Evolutionary conservation across 2,888 invertebrate species (phyloP), one percentile per base, ranked within the genome.

Genomic region (Metalampra italica): DNA sequence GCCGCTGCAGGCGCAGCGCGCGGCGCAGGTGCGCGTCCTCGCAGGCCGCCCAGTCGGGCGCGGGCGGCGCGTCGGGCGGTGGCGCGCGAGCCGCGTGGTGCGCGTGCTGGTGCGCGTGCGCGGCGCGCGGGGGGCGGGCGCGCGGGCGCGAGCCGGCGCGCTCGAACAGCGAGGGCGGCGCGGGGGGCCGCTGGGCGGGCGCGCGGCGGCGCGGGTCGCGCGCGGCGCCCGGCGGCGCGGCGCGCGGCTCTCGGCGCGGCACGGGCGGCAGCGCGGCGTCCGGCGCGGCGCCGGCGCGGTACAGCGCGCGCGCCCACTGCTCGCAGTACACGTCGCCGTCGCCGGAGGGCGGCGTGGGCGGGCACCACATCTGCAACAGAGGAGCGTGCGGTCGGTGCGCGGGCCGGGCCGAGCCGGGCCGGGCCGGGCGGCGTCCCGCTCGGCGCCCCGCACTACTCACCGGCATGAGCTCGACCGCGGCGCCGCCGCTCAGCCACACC

Each of bases 341-440:
- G 77, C 96, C 96, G 76, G 95, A 94, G 9, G 98, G 98, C 51
- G 98, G 98, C 14, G 98, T 98, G 50, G 98, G 98, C 47, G 98
- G 98, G 62, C 96, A 94, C 98, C 98, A 99, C 91, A 97, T 93
- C 98, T 98, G 82, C 62, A 68, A 59, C 46, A 45, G 15, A 54
- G 53, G 47, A 43, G 53, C 29, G n/a, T 15, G 29, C 36, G 41
- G 11, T 47, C 12, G n/a, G 13, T 29, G 13, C 9, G 13, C 22
- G 47, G 11, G 44, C 11, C 40, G 32, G 37, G 43, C 37, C 29
- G 38, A 48, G 8, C 15, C 7, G 4, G 38, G 4, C 12, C 2
- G 42, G 8, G 7, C 7, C 5, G 30, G 30, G 7, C 8, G 7
- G 8, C 32, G 32, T 11, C 9, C 9, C 32, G 3, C 32, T 2